Conservation (phyloP, 2,113 vertebrate species). For the Recurvirostra avosetta region DNA sequence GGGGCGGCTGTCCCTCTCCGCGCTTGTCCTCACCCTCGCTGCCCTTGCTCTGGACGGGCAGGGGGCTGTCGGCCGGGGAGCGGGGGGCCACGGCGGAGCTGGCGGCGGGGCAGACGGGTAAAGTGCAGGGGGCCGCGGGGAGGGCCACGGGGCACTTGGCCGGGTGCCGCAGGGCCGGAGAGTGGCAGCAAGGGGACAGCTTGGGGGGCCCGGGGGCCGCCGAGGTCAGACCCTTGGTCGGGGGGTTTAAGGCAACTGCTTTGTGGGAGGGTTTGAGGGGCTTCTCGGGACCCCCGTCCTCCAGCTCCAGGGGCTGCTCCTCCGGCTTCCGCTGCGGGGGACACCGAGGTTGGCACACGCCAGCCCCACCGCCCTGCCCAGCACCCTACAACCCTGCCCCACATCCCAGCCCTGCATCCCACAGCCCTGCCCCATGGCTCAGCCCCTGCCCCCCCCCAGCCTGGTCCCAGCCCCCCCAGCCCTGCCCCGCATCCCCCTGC, state of each 20-base stretch:
- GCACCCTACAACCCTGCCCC: background rate
- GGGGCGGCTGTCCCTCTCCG: constrained; percentile 76
- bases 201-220: constrained; percentile 74
- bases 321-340: constrained; percentile 82
- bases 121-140: constrained; percentile 82
- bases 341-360: fast-evolving
- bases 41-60: constrained; percentile 77
- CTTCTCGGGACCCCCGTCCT: constrained; percentile 83
- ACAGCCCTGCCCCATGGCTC: background rate
- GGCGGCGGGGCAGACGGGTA: constrained; percentile 79
- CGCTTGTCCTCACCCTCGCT: constrained; percentile 78
- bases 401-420: background rate
- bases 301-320: constrained; percentile 79
- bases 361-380: background rate
- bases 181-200: constrained; percentile 89
- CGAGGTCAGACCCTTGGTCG: constrained; percentile 74
- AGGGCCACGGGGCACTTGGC: constrained; percentile 75
- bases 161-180: constrained; percentile 78
- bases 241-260: constrained; percentile 86
- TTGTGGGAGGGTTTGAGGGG: constrained; percentile 82
- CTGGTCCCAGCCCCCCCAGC: background rate
- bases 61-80: constrained; percentile 82
- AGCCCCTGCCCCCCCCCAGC: too few species aligned
- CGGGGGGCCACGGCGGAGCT: constrained; percentile 75
- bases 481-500: background rate